Percentiles rank a stretch among this genome's conserved stretches.
phyloP scores from a whole-genome alignment of 2,797 vertebrate species.

The Gallinago nigripennis region DNA sequence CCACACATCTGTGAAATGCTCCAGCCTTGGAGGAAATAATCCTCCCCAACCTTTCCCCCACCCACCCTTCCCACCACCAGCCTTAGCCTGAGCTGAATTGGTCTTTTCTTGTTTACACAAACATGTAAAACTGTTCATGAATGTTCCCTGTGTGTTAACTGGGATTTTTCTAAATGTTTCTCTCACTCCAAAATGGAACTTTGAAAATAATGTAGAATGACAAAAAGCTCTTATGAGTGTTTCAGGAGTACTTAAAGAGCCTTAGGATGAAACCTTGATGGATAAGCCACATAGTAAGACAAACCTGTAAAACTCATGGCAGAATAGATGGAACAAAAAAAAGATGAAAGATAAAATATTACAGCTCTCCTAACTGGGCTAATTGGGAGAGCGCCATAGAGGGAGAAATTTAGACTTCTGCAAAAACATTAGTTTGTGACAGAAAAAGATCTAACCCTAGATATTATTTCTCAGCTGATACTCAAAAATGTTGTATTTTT shows the following conservation, averaged over 20 bases:
- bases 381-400: background rate
- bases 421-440: background rate
- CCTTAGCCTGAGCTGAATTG: background rate
- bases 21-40: background rate
- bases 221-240: background rate
- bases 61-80: background rate
- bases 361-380: background rate
- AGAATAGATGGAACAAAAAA: background rate
- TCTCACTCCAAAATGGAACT: background rate
- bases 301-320: background rate
- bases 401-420: background rate
- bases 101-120: background rate
- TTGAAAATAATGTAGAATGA: background rate
- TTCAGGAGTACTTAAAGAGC: background rate
- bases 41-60: rapidly evolving
- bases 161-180: background rate
- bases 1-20: background rate
- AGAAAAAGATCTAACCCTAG: background rate
- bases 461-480: background rate
- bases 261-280: background rate
- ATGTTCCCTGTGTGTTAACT: background rate
- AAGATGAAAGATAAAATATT: background rate
- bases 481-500: background rate
- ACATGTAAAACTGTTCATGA: background rate
- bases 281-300: background rate